Base-by-base conservation (phyloP, 1,140 invertebrate genomes). In the Palaemon carinicauda region DNA sequence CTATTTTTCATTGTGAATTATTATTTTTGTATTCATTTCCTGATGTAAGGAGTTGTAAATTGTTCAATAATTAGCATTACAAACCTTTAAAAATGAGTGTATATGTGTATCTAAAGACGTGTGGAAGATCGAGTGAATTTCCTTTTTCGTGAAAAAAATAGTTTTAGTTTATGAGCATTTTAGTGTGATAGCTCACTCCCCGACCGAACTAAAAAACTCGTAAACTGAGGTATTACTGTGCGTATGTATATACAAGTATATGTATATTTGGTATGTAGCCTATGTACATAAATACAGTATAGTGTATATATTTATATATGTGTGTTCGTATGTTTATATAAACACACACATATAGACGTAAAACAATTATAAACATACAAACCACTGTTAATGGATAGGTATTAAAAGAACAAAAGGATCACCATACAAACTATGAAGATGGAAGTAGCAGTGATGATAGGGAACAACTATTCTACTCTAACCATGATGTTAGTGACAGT, bases 401-500 rank as follows among this genome's bases (percentile, higher is more conserved):
- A 24, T 24, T 14, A 21, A 31, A 7, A 69, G 51, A 41, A 15
- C n/a, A 52, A 79, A 53, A 75, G 53, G n/a, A 24, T 69, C 50
- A 77, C 82, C 52, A 79, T 52, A 85, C 74, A 56, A 83, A 77
- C 52, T 31, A 77, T 21, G 19, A 41, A 69, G 80, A 31, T 21
- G 71, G 73, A 21, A 50, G 24, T 21, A 75, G 73, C 73, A 81
- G 60, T 71, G 60, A 71, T 82, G 82, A 54, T 14, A 69, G 82
- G 74, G 74, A 53, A 83, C 53, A 75, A 83, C 82, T 31, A 83
- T 75, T 56, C 82, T 75, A 77, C 12, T 54, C 52, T 53, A 82
- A 77, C 73, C 53, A 77, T 85, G 41, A 73, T 71, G 60, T 69
- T 29, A 80, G 60, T 79, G 53, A 85, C 69, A 75, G 60, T 27